Evolutionary conservation across 2,113 vertebrate species (phyloP).

Genomic region (Opisthocomus hoazin): DNA sequence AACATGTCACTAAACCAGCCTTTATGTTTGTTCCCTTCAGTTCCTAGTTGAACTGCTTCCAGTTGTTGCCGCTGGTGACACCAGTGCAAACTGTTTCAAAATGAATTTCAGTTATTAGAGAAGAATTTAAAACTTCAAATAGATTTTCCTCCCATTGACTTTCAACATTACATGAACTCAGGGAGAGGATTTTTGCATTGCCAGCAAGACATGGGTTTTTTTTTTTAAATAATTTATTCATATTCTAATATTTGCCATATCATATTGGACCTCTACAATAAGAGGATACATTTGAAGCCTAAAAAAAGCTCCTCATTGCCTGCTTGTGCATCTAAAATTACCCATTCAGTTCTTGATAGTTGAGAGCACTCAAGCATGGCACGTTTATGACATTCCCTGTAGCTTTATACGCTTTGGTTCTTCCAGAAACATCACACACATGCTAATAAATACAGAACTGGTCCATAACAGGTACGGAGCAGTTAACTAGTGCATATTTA

Average conservation of each 20-base stretch:
- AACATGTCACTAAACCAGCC: not conserved
- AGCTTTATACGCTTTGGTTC: not conserved
- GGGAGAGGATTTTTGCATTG: not conserved
- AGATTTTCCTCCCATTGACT: not conserved
- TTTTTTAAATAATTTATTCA: not conserved
- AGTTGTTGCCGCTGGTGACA: not conserved
- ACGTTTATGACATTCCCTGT: not conserved
- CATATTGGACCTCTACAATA: not conserved
- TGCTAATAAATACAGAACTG: not conserved
- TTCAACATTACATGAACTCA: not conserved
- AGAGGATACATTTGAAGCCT: not conserved
- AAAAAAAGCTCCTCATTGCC: not conserved
- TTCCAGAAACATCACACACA: not conserved
- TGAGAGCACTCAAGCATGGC: not conserved
- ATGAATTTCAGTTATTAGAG: not conserved
- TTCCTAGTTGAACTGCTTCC: not conserved
- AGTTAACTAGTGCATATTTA: not conserved
- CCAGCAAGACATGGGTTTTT: not conserved
- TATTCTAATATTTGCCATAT: not conserved
- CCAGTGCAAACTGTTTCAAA: not conserved
- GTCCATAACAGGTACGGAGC: not conserved
- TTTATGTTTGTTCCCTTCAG: not conserved
- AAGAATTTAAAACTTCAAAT: not conserved
- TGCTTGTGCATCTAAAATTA: not conserved
- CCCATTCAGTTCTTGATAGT: not conserved